These are phyloP conservation scores for Oeneis ivallda DNA, from an alignment of 2,888 invertebrate species.

Conservation along the genomic window DNA sequence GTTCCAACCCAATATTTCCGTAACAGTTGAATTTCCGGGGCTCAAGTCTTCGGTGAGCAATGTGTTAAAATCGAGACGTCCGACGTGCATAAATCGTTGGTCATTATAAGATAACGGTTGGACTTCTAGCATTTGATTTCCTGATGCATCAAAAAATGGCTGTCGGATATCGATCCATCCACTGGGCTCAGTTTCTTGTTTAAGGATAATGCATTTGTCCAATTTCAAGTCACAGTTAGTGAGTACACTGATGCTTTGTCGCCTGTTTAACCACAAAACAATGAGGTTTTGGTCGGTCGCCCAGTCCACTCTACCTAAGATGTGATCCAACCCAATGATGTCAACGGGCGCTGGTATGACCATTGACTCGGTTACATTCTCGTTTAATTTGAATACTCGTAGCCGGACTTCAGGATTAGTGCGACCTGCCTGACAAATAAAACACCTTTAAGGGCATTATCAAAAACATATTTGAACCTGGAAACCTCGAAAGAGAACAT, in stretches of 20 bases:
- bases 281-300: slow-evolving; percentile 84
- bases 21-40: slow-evolving; percentile 82
- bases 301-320: slow-evolving; percentile 89
- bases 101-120: slow-evolving; percentile 59
- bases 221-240: slow-evolving; percentile 79
- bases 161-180: slow-evolving; percentile 87
- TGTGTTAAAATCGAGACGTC: slow-evolving; percentile 59
- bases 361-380: slow-evolving; percentile 56
- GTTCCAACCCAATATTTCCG: slow-evolving; percentile 83
- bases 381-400: slow-evolving; percentile 80
- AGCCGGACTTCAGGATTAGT: slow-evolving; percentile 87
- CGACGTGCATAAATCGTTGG: slow-evolving; percentile 73
- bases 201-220: slow-evolving; percentile 66
- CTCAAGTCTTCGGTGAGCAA: slow-evolving; percentile 71
- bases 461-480: background rate
- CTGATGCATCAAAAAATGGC: slow-evolving; percentile 77
- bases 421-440: slow-evolving; percentile 83
- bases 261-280: slow-evolving; percentile 91
- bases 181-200: slow-evolving; percentile 76
- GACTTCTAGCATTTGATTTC: slow-evolving; percentile 71
- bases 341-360: slow-evolving; percentile 78
- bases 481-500: too few relatives aligned
- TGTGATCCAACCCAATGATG: slow-evolving; percentile 82
- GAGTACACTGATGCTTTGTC: slow-evolving; percentile 87
- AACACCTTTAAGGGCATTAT: slow-evolving; percentile 1